phyloP scores from a whole-genome alignment of 1,140 invertebrate genomes.

The Trachymyrmex cornetzi region DNA sequence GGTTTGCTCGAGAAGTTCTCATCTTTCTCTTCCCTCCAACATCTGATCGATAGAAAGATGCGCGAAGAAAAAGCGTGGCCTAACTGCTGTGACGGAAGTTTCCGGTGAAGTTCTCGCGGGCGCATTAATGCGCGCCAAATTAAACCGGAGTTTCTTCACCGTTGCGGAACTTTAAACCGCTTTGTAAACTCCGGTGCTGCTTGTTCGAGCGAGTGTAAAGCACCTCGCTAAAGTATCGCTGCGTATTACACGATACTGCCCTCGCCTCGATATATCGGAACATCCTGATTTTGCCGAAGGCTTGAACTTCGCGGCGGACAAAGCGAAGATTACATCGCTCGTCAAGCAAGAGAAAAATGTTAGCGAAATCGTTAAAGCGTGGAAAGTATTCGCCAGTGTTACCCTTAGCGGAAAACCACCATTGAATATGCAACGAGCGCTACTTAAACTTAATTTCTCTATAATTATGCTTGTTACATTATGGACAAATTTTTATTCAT shows the following conservation, averaged over 20 bases:
- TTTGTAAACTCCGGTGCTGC: constrained; percentile 72
- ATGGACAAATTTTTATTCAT: constrained; percentile 13
- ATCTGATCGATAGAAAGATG: constrained; percentile 55
- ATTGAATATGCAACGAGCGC: constrained; percentile 44
- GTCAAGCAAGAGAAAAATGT: constrained; percentile 37
- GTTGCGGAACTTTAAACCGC: constrained; percentile 74
- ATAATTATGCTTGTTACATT: neutral
- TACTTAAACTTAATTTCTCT: neutral
- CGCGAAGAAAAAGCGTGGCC: constrained; percentile 29
- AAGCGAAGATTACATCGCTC: constrained; percentile 46
- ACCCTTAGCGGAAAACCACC: constrained; percentile 2
- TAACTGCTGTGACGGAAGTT: constrained; percentile 62
- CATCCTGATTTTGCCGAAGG: constrained; percentile 44
- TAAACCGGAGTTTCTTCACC: constrained; percentile 74
- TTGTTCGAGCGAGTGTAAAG: constrained; percentile 62
- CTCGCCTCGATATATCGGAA: constrained; percentile 57
- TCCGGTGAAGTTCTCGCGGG: constrained; percentile 67
- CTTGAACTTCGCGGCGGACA: constrained; percentile 28
- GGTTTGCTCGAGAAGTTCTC: neutral
- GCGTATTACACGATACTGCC: constrained; percentile 50
- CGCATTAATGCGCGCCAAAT: constrained; percentile 78
- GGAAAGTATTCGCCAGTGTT: constrained; percentile 31
- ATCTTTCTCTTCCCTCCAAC: too few species aligned
- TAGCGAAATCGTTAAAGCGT: constrained; percentile 27
- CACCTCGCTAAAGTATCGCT: constrained; percentile 62